Evolutionary conservation across 2,888 invertebrate genomes (phyloP), one percentile per base, ranked within the genome.

Genomic region (Exephanes ischioxanthus): DNA sequence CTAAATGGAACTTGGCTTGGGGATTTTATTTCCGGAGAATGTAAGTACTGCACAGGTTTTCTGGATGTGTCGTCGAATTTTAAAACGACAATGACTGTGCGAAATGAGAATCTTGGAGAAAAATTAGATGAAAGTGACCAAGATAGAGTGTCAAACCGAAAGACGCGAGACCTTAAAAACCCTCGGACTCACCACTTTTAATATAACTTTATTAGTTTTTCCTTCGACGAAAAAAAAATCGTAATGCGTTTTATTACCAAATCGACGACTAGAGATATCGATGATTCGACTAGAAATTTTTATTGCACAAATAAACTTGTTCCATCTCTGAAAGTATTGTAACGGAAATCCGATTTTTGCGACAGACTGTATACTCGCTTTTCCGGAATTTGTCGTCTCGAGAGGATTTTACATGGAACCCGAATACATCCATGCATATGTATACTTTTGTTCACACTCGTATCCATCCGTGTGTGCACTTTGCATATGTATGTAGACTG

Each of bases 361-460:
- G 63, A 30, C 16, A 33, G n/a, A 6, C n/a, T 33, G 63, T 63
- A 58, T 14, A 22, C 55, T 63, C 16, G 14, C 30, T 63, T 6
- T 63, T 63, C 14, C 63, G 63, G 30, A 33, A 63, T 16, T 7
- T 26, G 63, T 63, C 63, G 63, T 63, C 63, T 33, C 30, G 63
- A 63, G 63, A 63, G 33, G 63, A 63, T 30, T 63, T 63, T 63
- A 16, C 14, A 63, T 33, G 30, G 63, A n/a, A 33, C 63, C 16
- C 63, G n/a, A 63, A 63, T 63, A n/a, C 30, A 63, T 61, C 30
- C 1, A 61, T 63, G 63, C 63, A 63, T 63, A 63, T 63, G 63
- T 30, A 63, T 33, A 63, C 33, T 33, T 33, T 33, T 2, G 16
- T 63, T 63, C n/a, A 33, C 30, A 33, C 63, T 63, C 33, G 33